Evolutionary conservation across 2,113 vertebrate species (phyloP).

Genomic region (Dipodomys merriami): DNA sequence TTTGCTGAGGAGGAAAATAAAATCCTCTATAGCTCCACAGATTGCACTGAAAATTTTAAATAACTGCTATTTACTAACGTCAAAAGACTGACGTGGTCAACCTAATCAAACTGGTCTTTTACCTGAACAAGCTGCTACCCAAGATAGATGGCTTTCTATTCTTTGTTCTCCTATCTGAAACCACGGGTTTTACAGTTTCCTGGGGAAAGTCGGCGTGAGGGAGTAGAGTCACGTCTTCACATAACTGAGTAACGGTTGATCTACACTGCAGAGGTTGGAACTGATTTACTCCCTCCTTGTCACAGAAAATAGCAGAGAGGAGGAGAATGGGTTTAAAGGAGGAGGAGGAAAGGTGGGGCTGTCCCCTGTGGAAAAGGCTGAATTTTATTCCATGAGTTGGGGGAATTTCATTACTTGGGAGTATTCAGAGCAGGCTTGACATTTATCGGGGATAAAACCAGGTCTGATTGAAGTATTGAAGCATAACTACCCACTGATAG

Average conservation of each 20-base stretch:
- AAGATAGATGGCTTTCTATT: conserved; percentile 12
- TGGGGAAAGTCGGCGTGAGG: conserved; percentile 52
- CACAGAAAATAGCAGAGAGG: conserved; percentile 52
- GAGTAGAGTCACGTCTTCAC: conserved; percentile 65
- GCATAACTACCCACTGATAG: conserved; percentile 62
- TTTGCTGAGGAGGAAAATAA: neutral
- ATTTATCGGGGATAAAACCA: conserved; percentile 60
- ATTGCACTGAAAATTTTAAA: conserved; percentile 37
- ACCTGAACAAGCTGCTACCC: neutral
- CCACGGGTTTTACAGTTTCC: conserved; percentile 52
- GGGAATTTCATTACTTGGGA: conserved; percentile 35
- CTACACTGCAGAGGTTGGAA: conserved; percentile 51
- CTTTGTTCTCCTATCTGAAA: conserved; percentile 36
- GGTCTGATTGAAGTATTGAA: conserved; percentile 70
- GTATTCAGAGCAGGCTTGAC: conserved; percentile 57
- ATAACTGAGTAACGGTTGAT: conserved; percentile 39
- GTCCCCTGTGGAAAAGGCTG: conserved; percentile 17
- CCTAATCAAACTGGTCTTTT: conserved; percentile 2
- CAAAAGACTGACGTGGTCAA: neutral
- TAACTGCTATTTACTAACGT: neutral
- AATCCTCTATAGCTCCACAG: neutral
- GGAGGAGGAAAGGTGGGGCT: neutral
- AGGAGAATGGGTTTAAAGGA: neutral
- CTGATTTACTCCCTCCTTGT: conserved; percentile 11
- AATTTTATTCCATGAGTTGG: neutral